Percentiles rank a stretch among this genome's conserved stretches.
Evolutionary conservation across 2,797 vertebrate species (phyloP).

Genomic region (Echeneis naucrates): DNA sequence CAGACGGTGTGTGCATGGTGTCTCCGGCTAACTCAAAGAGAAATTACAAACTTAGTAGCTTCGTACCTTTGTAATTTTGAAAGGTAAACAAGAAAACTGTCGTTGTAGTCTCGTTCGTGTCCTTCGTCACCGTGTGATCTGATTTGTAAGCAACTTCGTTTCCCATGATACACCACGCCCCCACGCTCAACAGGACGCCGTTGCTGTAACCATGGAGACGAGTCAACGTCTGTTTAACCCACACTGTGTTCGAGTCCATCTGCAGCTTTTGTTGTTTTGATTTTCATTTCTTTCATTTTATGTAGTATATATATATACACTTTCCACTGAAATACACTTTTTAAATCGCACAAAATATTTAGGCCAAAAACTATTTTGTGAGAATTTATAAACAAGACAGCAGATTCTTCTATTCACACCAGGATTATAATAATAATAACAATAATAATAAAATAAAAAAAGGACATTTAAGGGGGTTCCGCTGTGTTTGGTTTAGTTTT

Average conservation of each 20-base stretch:
- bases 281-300: not conserved
- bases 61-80: conserved; percentile 9
- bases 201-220: conserved; percentile 57
- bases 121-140: not conserved
- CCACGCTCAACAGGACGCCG: conserved; percentile 42
- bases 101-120: fast-evolving
- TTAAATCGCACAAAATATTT: not conserved
- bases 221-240: not conserved
- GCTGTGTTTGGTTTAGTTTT: not conserved
- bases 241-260: too few species aligned
- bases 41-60: not conserved
- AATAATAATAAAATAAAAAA: too few species aligned
- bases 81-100: too few species aligned
- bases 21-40: fast-evolving
- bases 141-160: conserved; percentile 34
- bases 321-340: not conserved
- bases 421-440: too few species aligned
- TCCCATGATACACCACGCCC: conserved; percentile 68
- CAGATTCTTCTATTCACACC: too few species aligned
- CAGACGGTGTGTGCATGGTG: fast-evolving
- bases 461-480: not conserved
- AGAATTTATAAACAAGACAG: not conserved
- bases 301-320: too few species aligned
- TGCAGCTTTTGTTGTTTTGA: not conserved
- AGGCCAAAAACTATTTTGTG: not conserved